Percentiles rank a stretch among this genome's conserved stretches.
phyloP scores from a whole-genome alignment of 2,797 vertebrate genomes.

The Tenualosa ilisha region DNA sequence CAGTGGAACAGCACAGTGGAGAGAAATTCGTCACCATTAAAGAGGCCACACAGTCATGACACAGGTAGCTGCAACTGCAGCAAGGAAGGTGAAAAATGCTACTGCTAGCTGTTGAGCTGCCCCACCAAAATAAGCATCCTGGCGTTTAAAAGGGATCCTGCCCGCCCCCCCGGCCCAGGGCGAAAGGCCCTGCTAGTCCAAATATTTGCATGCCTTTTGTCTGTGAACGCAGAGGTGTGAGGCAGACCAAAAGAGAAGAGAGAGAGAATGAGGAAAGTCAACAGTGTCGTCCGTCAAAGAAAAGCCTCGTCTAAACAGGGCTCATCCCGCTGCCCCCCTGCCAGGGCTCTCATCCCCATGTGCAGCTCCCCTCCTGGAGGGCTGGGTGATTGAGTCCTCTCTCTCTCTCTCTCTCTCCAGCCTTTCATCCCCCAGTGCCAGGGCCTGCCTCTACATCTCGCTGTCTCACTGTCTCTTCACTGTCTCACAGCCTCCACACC shows the following conservation, averaged over 20 bases:
- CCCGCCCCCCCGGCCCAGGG: constrained; percentile 49
- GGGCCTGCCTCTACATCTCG: constrained; percentile 61
- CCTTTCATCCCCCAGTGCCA: constrained; percentile 74
- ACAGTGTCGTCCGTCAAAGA: constrained; percentile 67
- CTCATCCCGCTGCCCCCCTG: constrained; percentile 73
- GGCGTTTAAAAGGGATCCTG: constrained; percentile 69
- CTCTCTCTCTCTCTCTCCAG: constrained; percentile 36
- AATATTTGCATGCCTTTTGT: constrained; percentile 78
- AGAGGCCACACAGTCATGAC: background rate
- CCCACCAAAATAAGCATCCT: constrained; percentile 53
- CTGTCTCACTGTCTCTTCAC: constrained; percentile 42
- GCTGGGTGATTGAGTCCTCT: constrained; percentile 68
- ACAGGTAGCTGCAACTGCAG: constrained; percentile 5
- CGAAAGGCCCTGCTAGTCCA: constrained; percentile 42
- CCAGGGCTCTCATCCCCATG: constrained; percentile 69
- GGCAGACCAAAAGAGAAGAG: constrained; percentile 54
- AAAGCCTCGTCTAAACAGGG: constrained; percentile 71
- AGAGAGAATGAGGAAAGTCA: constrained; percentile 55
- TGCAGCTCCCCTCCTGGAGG: constrained; percentile 74
- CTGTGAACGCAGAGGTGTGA: constrained; percentile 56
- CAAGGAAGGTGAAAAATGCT: constrained; percentile 28
- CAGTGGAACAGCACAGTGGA: background rate
- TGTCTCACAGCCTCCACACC: no score
- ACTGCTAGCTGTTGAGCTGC: constrained; percentile 58
- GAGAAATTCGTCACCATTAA: background rate